Evolutionary conservation across 2,888 invertebrate species (phyloP).

Genomic region (Scrobipalpa costella): DNA sequence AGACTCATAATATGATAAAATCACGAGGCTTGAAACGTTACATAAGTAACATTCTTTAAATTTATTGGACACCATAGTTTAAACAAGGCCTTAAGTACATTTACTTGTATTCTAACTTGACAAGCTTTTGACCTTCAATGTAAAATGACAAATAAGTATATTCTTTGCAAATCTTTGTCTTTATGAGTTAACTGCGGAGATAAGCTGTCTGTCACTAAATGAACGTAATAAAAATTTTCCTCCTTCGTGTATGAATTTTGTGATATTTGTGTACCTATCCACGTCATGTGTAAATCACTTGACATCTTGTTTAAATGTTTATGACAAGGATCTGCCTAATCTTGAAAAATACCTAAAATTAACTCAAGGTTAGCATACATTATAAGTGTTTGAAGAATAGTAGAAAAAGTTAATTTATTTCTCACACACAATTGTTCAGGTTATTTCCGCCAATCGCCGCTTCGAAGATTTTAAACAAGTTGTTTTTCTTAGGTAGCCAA

Average conservation of each 20-base stretch:
- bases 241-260: background rate
- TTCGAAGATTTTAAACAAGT: background rate
- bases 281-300: slow-evolving; percentile 7
- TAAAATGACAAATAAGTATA: slow-evolving; percentile 12
- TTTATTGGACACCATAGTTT: too few species aligned
- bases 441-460: background rate
- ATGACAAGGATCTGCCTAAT: slow-evolving; percentile 16
- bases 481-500: slow-evolving; percentile 12
- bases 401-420: background rate
- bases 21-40: slow-evolving; percentile 8
- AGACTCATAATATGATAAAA: slow-evolving; percentile 2
- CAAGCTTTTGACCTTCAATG: slow-evolving; percentile 10
- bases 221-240: background rate
- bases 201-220: background rate
- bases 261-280: slow-evolving; percentile 3
- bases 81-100: too few species aligned
- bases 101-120: background rate
- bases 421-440: background rate
- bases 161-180: slow-evolving; percentile 1
- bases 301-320: slow-evolving; percentile 20
- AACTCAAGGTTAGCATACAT: slow-evolving; percentile 1
- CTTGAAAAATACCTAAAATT: background rate
- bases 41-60: background rate
- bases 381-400: background rate
- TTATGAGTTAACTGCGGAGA: background rate